Conservation (phyloP, 2,113 vertebrate species). For the Rhizomys pruinosus region DNA sequence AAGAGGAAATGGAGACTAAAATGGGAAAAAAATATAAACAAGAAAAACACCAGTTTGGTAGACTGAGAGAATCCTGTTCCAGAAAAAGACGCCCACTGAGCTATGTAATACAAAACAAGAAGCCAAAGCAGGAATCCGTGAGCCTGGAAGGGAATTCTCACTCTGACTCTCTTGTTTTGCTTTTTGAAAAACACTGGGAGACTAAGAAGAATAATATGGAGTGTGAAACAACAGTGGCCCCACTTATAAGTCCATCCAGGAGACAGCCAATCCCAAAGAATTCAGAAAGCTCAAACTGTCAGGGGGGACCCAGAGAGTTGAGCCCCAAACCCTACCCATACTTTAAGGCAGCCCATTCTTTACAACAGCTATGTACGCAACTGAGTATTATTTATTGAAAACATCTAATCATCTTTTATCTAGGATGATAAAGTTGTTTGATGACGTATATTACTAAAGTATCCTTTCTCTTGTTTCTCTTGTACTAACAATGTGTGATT, state of each 20-base stretch:
- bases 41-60: not conserved
- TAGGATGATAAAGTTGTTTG: not conserved
- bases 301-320: not conserved
- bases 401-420: not conserved
- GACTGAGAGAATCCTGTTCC: not conserved
- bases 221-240: not conserved
- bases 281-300: not conserved
- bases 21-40: not conserved
- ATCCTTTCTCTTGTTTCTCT: not conserved
- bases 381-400: not conserved
- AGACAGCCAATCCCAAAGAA: not conserved
- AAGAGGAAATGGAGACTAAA: not conserved
- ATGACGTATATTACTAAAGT: not conserved
- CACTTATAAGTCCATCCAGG: not conserved
- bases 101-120: not conserved
- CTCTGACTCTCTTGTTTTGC: not conserved
- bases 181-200: not conserved
- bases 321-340: not conserved
- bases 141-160: not conserved
- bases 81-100: not conserved
- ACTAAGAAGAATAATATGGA: not conserved
- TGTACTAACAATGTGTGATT: constrained; percentile 18
- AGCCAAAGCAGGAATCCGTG: not conserved
- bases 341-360: not conserved
- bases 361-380: not conserved